phyloP scores from a whole-genome alignment of 2,888 invertebrate genomes.

The Perizoma affinitatum region DNA sequence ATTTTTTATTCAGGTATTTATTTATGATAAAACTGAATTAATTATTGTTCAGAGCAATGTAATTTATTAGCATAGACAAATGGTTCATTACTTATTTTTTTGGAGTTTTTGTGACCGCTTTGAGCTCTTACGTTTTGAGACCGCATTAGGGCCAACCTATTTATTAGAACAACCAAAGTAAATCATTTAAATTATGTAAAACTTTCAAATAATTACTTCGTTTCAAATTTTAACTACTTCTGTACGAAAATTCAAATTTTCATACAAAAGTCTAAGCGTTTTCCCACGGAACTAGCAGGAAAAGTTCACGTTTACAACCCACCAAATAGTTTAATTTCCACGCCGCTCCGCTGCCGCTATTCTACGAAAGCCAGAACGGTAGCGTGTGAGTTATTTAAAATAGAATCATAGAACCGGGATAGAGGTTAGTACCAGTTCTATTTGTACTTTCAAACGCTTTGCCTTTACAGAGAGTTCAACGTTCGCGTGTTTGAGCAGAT shows the following conservation, averaged over 20 bases:
- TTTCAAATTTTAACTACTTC: too few relatives aligned
- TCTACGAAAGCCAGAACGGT: conserved; percentile 37
- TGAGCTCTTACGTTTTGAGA: too few relatives aligned
- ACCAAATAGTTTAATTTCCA: conserved; percentile 15
- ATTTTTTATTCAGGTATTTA: too few relatives aligned
- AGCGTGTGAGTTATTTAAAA: conserved; percentile 41
- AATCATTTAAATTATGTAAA: too few relatives aligned
- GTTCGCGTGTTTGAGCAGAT: conserved; percentile 68
- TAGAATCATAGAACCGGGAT: conserved; percentile 54
- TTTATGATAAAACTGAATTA: too few relatives aligned
- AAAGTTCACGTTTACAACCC: conserved; percentile 16
- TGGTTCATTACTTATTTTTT: conserved; percentile 12
- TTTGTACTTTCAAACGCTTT: conserved; percentile 55
- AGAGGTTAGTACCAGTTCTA: conserved; percentile 57
- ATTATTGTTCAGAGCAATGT: conserved; percentile 14
- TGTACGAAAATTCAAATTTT: too few relatives aligned
- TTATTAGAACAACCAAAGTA: too few relatives aligned
- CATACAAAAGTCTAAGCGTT: neutral
- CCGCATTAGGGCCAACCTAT: too few relatives aligned
- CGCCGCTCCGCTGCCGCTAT: conserved; percentile 25
- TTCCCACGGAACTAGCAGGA: neutral
- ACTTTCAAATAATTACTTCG: too few relatives aligned
- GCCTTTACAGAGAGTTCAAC: conserved; percentile 67
- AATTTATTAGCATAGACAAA: conserved; percentile 28
- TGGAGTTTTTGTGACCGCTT: too few relatives aligned